A percentile compares a stretch with the other conserved stretches of the same genome.
phyloP scores from a whole-genome alignment of 2,888 invertebrate genomes.

The Lasioglossum figueresi region DNA sequence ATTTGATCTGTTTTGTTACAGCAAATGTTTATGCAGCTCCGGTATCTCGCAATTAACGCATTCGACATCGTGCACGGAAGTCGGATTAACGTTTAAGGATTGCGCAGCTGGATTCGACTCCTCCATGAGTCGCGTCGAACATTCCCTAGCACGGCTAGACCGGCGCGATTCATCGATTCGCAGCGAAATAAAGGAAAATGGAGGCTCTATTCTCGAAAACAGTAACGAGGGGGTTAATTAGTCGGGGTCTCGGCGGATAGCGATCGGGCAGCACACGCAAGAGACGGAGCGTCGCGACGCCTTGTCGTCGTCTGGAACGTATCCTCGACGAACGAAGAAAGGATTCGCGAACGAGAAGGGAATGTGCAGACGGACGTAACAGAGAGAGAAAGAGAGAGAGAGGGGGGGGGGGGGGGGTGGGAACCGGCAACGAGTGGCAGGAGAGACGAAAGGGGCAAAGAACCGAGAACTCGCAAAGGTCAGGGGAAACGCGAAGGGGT shows the following conservation, averaged over 20 bases:
- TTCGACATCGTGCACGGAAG: no score
- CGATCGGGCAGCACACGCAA: not conserved
- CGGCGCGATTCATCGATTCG: not conserved
- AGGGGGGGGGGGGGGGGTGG: not conserved
- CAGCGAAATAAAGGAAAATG: not conserved
- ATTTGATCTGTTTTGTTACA: no score
- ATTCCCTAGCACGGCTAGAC: not conserved
- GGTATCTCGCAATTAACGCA: no score
- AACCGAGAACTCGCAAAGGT: conserved; percentile 40
- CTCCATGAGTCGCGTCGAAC: not conserved
- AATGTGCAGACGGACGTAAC: not conserved
- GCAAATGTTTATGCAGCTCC: no score
- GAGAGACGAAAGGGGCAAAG: conserved; percentile 6
- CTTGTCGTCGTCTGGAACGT: not conserved
- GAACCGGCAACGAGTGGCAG: conserved; percentile 37
- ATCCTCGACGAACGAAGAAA: conserved; percentile 10
- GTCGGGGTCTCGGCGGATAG: conserved; percentile 7
- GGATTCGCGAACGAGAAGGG: not conserved
- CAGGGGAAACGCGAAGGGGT: conserved; percentile 35
- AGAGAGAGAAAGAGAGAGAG: not conserved
- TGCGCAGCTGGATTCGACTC: not conserved
- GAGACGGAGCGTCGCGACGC: conserved; percentile 2
- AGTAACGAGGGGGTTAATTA: conserved; percentile 5
- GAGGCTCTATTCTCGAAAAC: not conserved
- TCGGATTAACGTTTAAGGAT: not conserved